A percentile compares a stretch with the other conserved stretches of the same genome.
phyloP scores from a whole-genome alignment of 2,113 vertebrate genomes.

The Acrocephalus arundinaceus region DNA sequence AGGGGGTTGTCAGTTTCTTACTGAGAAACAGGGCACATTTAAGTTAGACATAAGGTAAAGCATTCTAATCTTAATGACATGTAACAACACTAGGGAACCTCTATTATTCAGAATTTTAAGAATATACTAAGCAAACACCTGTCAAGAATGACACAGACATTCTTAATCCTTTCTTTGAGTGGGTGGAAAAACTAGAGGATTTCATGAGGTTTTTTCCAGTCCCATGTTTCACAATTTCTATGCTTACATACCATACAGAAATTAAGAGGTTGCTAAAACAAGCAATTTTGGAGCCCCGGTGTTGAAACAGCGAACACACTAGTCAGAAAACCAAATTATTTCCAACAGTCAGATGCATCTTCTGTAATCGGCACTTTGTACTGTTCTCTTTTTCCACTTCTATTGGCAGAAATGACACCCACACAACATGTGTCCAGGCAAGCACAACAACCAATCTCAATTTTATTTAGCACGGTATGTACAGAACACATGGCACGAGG shows the following conservation, averaged over 20 bases:
- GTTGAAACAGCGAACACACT: constrained; percentile 16
- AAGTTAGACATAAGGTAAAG: not conserved
- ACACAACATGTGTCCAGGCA: constrained; percentile 55
- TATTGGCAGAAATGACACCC: constrained; percentile 53
- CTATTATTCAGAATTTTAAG: not conserved
- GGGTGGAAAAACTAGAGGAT: constrained; percentile 18
- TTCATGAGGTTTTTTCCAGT: constrained; percentile 51
- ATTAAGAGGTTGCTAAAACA: constrained; percentile 39
- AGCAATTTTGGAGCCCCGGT: not conserved
- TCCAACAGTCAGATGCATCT: constrained; percentile 20
- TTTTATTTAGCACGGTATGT: constrained; percentile 20
- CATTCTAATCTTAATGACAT: not conserved
- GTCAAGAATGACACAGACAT: constrained; percentile 13
- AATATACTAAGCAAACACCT: constrained; percentile 20
- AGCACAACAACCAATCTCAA: not conserved
- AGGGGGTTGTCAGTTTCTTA: not conserved
- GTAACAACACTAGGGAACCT: not conserved
- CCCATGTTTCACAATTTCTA: not conserved
- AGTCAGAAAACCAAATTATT: not conserved
- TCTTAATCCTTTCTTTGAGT: constrained; percentile 29
- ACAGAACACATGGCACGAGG: constrained; percentile 17
- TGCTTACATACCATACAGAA: not conserved
- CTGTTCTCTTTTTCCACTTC: constrained; percentile 35
- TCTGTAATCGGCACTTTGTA: constrained; percentile 1
- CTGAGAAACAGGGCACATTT: not conserved